phyloP scores from a whole-genome alignment of 2,113 vertebrate genomes.

The Poecile atricapillus region DNA sequence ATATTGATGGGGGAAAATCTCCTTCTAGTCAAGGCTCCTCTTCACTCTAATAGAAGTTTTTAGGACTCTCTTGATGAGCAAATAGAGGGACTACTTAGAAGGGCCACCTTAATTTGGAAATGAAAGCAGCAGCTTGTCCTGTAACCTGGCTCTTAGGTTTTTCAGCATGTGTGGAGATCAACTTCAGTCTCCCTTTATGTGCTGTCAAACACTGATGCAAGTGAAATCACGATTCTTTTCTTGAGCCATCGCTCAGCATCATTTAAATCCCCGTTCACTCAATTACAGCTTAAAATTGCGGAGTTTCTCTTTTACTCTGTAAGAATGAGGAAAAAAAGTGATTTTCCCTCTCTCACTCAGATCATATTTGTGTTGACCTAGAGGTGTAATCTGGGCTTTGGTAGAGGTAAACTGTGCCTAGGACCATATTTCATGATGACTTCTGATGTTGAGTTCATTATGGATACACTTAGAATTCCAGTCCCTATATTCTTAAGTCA shows the following conservation, averaged over 20 bases:
- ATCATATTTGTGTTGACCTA: neutral
- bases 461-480: neutral
- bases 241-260: neutral
- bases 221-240: neutral
- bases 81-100: neutral
- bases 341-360: neutral
- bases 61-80: neutral
- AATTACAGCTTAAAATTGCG: neutral
- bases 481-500: neutral
- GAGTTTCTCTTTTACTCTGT: neutral
- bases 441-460: neutral
- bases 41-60: neutral
- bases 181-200: neutral
- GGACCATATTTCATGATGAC: neutral
- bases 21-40: neutral
- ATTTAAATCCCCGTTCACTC: neutral
- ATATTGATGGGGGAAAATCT: neutral
- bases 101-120: neutral
- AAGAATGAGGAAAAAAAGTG: neutral
- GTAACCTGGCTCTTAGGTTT: neutral
- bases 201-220: neutral
- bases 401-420: neutral
- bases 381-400: neutral
- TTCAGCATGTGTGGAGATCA: neutral
- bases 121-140: neutral